These are phyloP conservation scores for Echinops telfairi DNA, from an alignment of 2,113 vertebrate species.

Conservation along the genomic window DNA sequence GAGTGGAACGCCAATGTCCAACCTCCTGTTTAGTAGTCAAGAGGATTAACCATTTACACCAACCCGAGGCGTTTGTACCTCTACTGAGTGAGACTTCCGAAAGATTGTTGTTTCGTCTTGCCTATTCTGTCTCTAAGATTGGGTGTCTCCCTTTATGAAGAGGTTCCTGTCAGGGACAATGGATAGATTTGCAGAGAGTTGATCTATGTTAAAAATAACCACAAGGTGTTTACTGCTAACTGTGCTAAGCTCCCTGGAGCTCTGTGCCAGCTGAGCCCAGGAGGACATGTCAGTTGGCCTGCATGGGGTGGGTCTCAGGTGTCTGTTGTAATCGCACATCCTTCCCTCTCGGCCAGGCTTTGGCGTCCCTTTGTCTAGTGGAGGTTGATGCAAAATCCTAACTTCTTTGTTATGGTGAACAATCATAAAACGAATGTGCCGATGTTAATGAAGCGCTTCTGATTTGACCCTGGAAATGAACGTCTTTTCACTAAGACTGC, in stretches of 20 bases:
- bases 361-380: slow-evolving; percentile 43
- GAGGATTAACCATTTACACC: not conserved
- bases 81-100: not conserved
- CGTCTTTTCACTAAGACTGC: not conserved
- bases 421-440: slow-evolving; percentile 17
- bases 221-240: slow-evolving; percentile 78
- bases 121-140: not conserved
- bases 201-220: slow-evolving; percentile 81
- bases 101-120: not conserved
- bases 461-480: slow-evolving; percentile 18
- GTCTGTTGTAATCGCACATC: slow-evolving; percentile 25
- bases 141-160: not conserved
- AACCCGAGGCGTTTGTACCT: not conserved
- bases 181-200: slow-evolving; percentile 55
- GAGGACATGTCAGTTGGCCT: slow-evolving; percentile 47
- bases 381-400: slow-evolving; percentile 32
- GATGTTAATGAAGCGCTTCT: slow-evolving; percentile 13
- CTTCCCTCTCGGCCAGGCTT: slow-evolving; percentile 50
- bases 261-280: slow-evolving; percentile 52
- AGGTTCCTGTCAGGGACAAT: slow-evolving; percentile 53
- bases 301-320: slow-evolving; percentile 62
- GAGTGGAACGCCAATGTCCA: not conserved
- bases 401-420: not conserved
- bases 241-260: slow-evolving; percentile 82
- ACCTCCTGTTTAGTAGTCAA: not conserved